phyloP scores from a whole-genome alignment of 2,113 vertebrate species.

The Mesitornis unicolor region DNA sequence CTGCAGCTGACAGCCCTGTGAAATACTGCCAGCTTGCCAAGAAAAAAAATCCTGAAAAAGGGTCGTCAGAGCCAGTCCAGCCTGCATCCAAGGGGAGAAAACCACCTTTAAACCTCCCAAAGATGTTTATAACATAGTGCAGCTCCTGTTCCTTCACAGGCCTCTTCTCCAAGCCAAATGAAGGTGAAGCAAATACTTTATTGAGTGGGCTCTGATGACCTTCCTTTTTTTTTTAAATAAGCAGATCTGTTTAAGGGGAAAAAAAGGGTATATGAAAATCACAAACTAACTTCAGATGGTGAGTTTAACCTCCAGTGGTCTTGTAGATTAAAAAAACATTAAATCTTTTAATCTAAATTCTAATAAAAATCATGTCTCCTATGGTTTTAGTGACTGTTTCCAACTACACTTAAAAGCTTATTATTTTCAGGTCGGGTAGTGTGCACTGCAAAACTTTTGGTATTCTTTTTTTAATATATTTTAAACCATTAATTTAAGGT shows the following conservation, averaged over 20 bases:
- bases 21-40: conserved; percentile 31
- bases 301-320: conserved; percentile 72
- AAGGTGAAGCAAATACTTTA: conserved; percentile 69
- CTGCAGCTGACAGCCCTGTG: conserved; percentile 52
- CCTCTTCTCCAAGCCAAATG: conserved; percentile 53
- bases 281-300: conserved; percentile 80
- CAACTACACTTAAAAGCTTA: conserved; percentile 26
- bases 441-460: not conserved
- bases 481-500: not conserved
- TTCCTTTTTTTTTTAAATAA: conserved; percentile 71
- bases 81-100: not conserved
- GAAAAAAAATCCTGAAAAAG: conserved; percentile 4
- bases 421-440: conserved; percentile 53
- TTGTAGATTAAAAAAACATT: conserved; percentile 59
- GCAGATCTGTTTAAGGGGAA: conserved; percentile 9
- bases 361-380: conserved; percentile 73
- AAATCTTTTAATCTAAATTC: conserved; percentile 72
- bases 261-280: conserved; percentile 30
- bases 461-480: not conserved
- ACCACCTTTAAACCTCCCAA: not conserved
- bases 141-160: conserved; percentile 35
- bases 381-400: conserved; percentile 60
- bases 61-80: not conserved
- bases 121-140: conserved; percentile 10
- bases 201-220: conserved; percentile 73